Conservation (phyloP, 2,113 vertebrate genomes). For the Indri indri region DNA sequence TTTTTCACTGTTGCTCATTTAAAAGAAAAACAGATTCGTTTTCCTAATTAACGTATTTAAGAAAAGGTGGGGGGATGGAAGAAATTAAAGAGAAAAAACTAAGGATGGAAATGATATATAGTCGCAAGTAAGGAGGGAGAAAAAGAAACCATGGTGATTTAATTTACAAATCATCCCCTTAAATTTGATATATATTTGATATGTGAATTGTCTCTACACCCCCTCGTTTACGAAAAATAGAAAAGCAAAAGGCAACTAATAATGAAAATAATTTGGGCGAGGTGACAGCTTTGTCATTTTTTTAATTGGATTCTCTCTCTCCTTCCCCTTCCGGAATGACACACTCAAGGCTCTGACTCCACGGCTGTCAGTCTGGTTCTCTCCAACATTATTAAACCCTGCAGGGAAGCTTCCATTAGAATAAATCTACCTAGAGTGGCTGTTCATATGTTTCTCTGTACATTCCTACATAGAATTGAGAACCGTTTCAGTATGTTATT, state of each 20-base stretch:
- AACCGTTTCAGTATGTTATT: conserved; percentile 8
- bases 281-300: conserved; percentile 54
- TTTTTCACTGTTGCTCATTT: not conserved
- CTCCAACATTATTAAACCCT: conserved; percentile 36
- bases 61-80: not conserved
- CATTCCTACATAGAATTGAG: conserved; percentile 50
- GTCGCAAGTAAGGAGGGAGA: conserved; percentile 9
- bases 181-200: not conserved
- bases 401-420: not conserved
- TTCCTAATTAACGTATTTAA: not conserved
- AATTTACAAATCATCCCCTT: conserved; percentile 44
- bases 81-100: not conserved
- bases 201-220: conserved; percentile 19
- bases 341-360: conserved; percentile 24
- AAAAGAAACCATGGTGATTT: not conserved
- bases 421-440: conserved; percentile 1
- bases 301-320: conserved; percentile 56
- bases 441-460: conserved; percentile 50
- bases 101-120: not conserved
- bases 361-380: conserved; percentile 41
- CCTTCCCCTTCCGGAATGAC: conserved; percentile 58
- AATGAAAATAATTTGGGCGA: conserved; percentile 45
- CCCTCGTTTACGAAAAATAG: conserved; percentile 57
- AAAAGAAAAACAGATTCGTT: not conserved
- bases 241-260: conserved; percentile 52